Conservation (phyloP, 1,140 invertebrate species). For the Drosophila lacertosa region DNA sequence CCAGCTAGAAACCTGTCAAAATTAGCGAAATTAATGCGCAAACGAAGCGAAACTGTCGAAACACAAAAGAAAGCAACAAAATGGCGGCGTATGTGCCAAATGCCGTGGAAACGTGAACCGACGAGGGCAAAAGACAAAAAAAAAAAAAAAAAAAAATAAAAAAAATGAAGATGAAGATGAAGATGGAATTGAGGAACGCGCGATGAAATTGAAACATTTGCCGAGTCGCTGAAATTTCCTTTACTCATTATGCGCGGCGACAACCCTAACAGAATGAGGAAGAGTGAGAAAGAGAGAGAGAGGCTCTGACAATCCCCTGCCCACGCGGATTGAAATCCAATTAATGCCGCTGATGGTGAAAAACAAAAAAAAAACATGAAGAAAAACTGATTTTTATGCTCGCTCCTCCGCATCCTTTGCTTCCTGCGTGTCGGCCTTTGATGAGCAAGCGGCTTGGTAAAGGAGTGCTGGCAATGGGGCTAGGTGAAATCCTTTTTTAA, state of each 20-base stretch:
- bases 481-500: constrained; percentile 53
- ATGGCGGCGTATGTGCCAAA: constrained; percentile 63
- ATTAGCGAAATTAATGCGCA: constrained; percentile 76
- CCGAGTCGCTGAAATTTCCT: constrained; percentile 69
- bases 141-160: constrained; percentile 3
- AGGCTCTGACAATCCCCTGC: background rate
- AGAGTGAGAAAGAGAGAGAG: too few species aligned
- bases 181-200: constrained; percentile 5
- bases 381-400: constrained; percentile 62
- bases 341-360: constrained; percentile 67
- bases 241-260: constrained; percentile 65
- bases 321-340: constrained; percentile 72
- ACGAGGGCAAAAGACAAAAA: constrained; percentile 14
- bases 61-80: constrained; percentile 50
- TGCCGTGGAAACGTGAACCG: constrained; percentile 24
- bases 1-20: constrained; percentile 60
- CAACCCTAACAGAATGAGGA: constrained; percentile 52
- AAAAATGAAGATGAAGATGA: background rate
- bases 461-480: constrained; percentile 41
- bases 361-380: constrained; percentile 21
- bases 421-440: too few species aligned
- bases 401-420: constrained; percentile 9
- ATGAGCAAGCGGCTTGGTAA: constrained; percentile 71
- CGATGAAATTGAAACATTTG: constrained; percentile 74
- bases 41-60: constrained; percentile 62